Evolutionary conservation across 2,888 invertebrate species (phyloP).

Genomic region (Ichneumon xanthorius): DNA sequence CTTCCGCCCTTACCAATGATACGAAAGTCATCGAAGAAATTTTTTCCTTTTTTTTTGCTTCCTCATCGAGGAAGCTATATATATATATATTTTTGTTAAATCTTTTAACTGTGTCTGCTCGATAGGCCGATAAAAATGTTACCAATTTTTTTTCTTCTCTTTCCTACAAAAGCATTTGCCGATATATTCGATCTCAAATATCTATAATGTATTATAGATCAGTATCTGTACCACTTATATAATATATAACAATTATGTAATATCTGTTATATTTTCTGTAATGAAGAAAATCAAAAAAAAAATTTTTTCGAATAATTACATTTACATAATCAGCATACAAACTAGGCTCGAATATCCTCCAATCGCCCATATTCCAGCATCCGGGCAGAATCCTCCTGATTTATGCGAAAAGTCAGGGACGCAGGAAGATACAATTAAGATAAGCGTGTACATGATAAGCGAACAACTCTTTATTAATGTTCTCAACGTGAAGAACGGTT

Average conservation of each 20-base stretch:
- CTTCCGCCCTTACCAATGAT: conserved; percentile 10
- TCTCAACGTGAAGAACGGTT: conserved; percentile 36
- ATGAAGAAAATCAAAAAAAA: background rate
- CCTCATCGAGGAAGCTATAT: no score
- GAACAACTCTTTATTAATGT: conserved; percentile 60
- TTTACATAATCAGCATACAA: background rate
- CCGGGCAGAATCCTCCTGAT: conserved; percentile 23
- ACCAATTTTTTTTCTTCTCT: no score
- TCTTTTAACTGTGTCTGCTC: no score
- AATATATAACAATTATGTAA: no score
- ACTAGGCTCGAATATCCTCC: background rate
- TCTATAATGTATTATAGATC: no score
- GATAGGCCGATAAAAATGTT: no score
- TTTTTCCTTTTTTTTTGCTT: background rate
- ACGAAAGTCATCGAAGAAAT: conserved; percentile 5
- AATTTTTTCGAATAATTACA: background rate
- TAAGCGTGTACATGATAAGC: conserved; percentile 17
- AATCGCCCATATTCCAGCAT: background rate
- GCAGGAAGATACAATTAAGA: conserved; percentile 56
- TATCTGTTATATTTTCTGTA: background rate
- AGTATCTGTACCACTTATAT: no score
- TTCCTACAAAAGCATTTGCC: no score
- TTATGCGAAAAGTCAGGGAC: conserved; percentile 35
- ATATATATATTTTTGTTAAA: background rate
- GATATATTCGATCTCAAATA: no score